Percentiles rank a stretch among this genome's conserved stretches.
Evolutionary conservation across 2,113 vertebrate genomes (phyloP).

Genomic region (Origma solitaria): DNA sequence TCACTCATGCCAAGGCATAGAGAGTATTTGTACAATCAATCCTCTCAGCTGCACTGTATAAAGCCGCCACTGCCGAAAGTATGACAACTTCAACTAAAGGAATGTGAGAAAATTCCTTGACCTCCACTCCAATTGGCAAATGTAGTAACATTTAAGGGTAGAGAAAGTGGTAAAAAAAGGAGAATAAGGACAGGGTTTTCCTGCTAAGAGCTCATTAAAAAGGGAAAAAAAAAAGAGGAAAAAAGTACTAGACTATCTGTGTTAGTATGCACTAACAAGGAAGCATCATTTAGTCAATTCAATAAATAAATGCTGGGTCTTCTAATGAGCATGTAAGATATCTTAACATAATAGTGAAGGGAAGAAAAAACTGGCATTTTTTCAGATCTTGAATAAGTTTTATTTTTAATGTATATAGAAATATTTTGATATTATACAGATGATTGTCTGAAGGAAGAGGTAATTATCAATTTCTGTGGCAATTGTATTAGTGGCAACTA

Average conservation of each 20-base stretch:
- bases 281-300: not conserved
- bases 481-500: not conserved
- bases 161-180: not conserved
- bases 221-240: not conserved
- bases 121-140: not conserved
- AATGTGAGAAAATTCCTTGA: not conserved
- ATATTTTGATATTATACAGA: not conserved
- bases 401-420: not conserved
- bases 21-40: not conserved
- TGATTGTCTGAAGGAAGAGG: accelerated
- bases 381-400: not conserved
- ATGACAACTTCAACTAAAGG: not conserved
- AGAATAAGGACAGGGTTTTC: not conserved
- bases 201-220: not conserved
- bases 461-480: not conserved
- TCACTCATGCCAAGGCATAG: not conserved
- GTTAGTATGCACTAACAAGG: not conserved
- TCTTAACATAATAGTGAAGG: not conserved
- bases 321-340: not conserved
- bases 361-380: not conserved
- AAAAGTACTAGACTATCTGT: accelerated
- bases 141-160: not conserved
- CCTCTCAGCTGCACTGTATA: not conserved
- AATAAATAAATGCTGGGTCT: not conserved
- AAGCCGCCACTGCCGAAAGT: not conserved